Percentiles rank a stretch among this genome's conserved stretches.
These are phyloP conservation scores for Hypselothyrea guttata DNA, from an alignment of 2,888 invertebrate genomes.

Conservation along the genomic window DNA sequence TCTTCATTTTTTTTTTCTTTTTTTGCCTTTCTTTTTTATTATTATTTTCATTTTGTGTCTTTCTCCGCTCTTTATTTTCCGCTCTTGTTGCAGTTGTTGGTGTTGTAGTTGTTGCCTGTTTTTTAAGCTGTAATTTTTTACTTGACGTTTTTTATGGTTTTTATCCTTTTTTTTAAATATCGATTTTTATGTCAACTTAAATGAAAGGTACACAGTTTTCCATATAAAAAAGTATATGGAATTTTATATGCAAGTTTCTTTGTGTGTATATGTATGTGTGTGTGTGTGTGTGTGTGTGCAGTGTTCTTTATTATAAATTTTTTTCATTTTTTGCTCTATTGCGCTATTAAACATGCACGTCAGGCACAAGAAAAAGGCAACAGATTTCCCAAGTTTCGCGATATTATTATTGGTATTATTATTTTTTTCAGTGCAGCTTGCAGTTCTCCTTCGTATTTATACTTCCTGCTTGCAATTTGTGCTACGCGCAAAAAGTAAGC, in stretches of 20 bases:
- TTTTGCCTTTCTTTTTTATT: conserved; percentile 62
- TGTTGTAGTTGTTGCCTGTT: conserved; percentile 52
- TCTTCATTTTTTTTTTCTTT: conserved; percentile 12
- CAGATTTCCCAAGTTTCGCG: conserved; percentile 36
- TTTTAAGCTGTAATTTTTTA: conserved; percentile 77
- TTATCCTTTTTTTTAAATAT: conserved; percentile 75
- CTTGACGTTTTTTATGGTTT: conserved; percentile 70
- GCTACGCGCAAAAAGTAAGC: too few species aligned
- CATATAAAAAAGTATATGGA: conserved; percentile 54
- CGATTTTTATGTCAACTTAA: conserved; percentile 78
- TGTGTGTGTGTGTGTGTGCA: conserved; percentile 4
- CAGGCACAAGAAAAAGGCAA: conserved; percentile 26
- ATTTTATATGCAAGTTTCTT: conserved; percentile 39
- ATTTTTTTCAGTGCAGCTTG: background rate
- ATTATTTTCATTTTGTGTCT: conserved; percentile 74
- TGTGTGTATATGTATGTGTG: background rate
- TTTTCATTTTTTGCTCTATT: conserved; percentile 20
- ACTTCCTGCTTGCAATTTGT: too few species aligned
- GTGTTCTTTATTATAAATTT: conserved; percentile 48
- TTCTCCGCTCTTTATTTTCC: conserved; percentile 56
- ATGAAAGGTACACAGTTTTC: conserved; percentile 78
- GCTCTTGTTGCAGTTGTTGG: conserved; percentile 36
- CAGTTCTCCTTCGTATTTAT: too few species aligned
- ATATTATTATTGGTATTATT: background rate
- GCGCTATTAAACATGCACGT: conserved; percentile 38